Percentiles rank a stretch among this genome's conserved stretches.
These are phyloP conservation scores for Phalloptychus januarius DNA, from an alignment of 2,797 vertebrate genomes.

Conservation along the genomic window DNA sequence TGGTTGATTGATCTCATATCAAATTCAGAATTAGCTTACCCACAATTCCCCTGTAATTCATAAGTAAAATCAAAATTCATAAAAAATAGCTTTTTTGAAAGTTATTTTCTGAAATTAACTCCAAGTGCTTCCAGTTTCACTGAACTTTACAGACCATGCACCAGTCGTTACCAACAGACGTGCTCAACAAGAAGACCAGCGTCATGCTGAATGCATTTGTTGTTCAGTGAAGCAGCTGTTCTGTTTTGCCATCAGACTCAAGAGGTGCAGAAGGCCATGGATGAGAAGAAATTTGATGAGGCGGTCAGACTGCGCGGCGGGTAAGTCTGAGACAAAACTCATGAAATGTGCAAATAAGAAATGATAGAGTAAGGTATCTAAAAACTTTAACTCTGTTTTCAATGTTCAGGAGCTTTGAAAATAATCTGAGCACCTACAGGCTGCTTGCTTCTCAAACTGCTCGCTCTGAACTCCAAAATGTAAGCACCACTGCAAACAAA, in stretches of 20 bases:
- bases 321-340: constrained; percentile 63
- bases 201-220: not conserved
- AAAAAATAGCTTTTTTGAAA: not conserved
- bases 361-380: not conserved
- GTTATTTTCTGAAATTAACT: not conserved
- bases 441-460: constrained; percentile 86
- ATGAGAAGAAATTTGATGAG: constrained; percentile 91
- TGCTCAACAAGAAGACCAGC: not conserved
- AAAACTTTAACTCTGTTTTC: constrained; percentile 10
- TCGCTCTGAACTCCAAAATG: constrained; percentile 85
- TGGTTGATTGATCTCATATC: not conserved
- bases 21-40: not conserved
- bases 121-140: not conserved
- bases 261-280: constrained; percentile 97
- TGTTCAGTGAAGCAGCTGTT: not conserved
- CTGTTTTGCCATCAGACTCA: constrained; percentile 84
- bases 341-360: not conserved
- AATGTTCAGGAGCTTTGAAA: constrained; percentile 91
- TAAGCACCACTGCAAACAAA: constrained; percentile 55
- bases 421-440: constrained; percentile 92
- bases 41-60: not conserved
- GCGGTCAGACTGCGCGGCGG: constrained; percentile 92
- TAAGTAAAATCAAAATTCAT: not conserved
- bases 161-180: not conserved
- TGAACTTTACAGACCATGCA: not conserved